Evolutionary conservation across 2,113 vertebrate species (phyloP).

Genomic region (Dendropsophus ebraccatus): DNA sequence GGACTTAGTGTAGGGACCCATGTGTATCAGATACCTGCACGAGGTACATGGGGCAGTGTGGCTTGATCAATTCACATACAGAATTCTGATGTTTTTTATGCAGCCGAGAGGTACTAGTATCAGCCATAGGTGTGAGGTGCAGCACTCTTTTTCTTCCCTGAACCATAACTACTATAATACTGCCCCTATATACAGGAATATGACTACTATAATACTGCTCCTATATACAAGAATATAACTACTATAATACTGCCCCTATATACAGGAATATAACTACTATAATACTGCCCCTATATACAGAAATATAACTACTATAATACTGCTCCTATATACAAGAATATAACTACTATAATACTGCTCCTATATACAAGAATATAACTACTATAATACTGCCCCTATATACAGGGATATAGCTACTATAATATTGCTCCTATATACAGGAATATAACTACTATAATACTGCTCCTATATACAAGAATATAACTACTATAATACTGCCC

Average conservation of each 20-base stretch:
- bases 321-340: not conserved
- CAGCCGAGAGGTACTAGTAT: too few species aligned
- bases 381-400: not conserved
- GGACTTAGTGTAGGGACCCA: too few species aligned
- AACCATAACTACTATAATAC: not conserved
- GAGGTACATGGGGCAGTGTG: too few species aligned
- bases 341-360: constrained; percentile 1
- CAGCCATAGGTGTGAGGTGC: too few species aligned
- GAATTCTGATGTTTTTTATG: too few species aligned
- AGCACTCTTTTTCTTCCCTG: too few species aligned
- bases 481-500: not conserved
- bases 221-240: not conserved
- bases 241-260: not conserved
- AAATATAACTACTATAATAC: constrained; percentile 10
- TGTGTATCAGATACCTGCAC: too few species aligned
- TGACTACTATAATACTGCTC: not conserved
- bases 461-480: not conserved
- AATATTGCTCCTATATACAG: not conserved
- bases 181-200: not conserved
- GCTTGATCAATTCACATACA: too few species aligned
- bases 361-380: not conserved
- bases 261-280: not conserved
- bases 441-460: not conserved
- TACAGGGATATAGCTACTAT: constrained; percentile 1
- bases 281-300: not conserved